Evolutionary conservation across 2,888 invertebrate species (phyloP).

Genomic region (Hirtodrosophila cameraria): DNA sequence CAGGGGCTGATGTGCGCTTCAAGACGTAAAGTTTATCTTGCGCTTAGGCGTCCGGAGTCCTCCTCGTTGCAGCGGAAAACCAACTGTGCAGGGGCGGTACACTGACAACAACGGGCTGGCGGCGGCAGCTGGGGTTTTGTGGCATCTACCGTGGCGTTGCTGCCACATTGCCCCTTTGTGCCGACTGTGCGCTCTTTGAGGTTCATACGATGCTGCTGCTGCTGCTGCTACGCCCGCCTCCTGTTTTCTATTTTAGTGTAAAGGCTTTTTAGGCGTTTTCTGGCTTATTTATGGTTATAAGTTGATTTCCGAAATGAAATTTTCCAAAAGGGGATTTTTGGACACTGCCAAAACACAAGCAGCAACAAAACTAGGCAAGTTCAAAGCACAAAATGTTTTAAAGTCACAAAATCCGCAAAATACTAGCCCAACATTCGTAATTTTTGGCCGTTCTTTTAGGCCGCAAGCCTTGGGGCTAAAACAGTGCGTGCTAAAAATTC

Average conservation of each 20-base stretch:
- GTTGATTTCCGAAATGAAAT: slow-evolving; percentile 74
- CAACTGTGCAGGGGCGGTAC: slow-evolving; percentile 15
- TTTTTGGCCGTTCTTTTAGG: too few species aligned
- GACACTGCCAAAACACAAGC: slow-evolving; percentile 5
- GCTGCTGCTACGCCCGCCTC: not conserved
- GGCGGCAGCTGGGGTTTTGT: too few species aligned
- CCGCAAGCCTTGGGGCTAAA: too few species aligned
- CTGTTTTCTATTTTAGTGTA: slow-evolving; percentile 30
- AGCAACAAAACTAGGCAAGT: slow-evolving; percentile 15
- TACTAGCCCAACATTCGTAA: too few species aligned
- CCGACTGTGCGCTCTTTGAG: too few species aligned
- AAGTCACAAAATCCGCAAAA: slow-evolving; percentile 14
- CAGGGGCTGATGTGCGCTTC: slow-evolving; percentile 51
- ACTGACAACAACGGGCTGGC: too few species aligned
- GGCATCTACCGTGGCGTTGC: not conserved
- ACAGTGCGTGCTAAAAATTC: too few species aligned
- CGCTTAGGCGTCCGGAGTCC: slow-evolving; percentile 49
- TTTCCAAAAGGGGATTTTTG: slow-evolving; percentile 49
- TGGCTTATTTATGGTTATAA: slow-evolving; percentile 75
- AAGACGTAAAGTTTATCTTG: slow-evolving; percentile 73
- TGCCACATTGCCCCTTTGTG: slow-evolving; percentile 20
- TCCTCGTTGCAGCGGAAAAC: slow-evolving; percentile 47
- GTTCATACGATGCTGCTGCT: not conserved
- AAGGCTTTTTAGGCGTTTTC: slow-evolving; percentile 58
- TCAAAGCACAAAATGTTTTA: slow-evolving; percentile 41